phyloP scores from a whole-genome alignment of 1,140 invertebrate species.

The Cardiocondyla obscurior region DNA sequence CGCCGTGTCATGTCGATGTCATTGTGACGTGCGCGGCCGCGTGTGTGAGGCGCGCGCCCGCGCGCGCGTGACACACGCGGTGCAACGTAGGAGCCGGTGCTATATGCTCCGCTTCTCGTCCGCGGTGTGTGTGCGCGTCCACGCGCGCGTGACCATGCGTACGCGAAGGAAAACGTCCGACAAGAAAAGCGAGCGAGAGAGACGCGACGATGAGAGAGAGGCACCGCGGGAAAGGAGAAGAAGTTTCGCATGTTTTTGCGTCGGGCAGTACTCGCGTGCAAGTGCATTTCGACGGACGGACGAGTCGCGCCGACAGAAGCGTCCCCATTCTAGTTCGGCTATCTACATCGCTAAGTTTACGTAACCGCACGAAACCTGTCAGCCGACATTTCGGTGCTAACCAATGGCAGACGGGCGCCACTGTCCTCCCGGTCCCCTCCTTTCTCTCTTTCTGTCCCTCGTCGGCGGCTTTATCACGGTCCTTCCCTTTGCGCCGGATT shows the following conservation, averaged over 20 bases:
- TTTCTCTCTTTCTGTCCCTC: neutral
- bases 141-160: neutral
- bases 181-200: too few relatives aligned
- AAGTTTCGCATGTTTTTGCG: conserved; percentile 71
- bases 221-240: conserved; percentile 33
- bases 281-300: conserved; percentile 76
- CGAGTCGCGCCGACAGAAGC: conserved; percentile 75
- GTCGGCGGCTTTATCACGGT: conserved; percentile 30
- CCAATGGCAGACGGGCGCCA: conserved; percentile 66
- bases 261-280: conserved; percentile 70
- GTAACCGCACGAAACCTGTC: conserved; percentile 82
- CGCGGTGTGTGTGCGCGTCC: neutral
- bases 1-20: neutral
- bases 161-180: conserved; percentile 35
- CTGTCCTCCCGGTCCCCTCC: conserved; percentile 45
- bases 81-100: too few relatives aligned
- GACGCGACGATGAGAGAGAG: too few relatives aligned
- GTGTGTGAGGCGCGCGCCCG: neutral
- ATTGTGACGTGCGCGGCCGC: conserved; percentile 17
- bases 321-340: conserved; percentile 81
- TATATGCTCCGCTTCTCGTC: too few relatives aligned
- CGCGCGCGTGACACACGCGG: neutral
- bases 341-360: conserved; percentile 82
- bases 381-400: conserved; percentile 79
- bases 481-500: conserved; percentile 21